Evolutionary conservation across 2,797 vertebrate species (phyloP).

Genomic region (Gadopsis bispinosus): DNA sequence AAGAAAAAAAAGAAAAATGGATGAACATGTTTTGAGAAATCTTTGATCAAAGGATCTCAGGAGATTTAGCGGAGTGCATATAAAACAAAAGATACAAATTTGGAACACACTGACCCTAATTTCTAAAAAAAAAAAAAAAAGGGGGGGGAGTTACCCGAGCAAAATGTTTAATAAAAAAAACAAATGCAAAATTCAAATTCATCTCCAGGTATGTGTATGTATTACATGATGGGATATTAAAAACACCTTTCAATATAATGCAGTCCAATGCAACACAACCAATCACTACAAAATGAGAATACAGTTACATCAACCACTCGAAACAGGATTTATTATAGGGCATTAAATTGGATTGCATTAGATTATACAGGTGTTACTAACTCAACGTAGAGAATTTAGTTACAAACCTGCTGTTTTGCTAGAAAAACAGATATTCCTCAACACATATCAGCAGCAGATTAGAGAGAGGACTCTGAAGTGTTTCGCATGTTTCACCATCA

Average conservation of each 20-base stretch:
- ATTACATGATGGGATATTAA: conserved; percentile 15
- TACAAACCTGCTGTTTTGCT: conserved; percentile 28
- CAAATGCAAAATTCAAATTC: conserved; percentile 19
- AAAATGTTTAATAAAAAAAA: conserved; percentile 48
- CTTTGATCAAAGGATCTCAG: conserved; percentile 27
- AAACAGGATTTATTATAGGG: neutral
- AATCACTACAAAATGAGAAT: conserved; percentile 4
- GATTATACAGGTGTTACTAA: conserved; percentile 17
- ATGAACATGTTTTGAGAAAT: neutral
- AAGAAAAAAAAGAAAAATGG: no score
- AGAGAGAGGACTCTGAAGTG: conserved; percentile 9
- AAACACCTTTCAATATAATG: conserved; percentile 25
- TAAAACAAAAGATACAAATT: conserved; percentile 15
- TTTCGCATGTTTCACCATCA: conserved; percentile 11
- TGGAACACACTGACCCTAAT: conserved; percentile 21
- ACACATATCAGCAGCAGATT: conserved; percentile 2
- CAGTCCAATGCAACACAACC: conserved; percentile 39
- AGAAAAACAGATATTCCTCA: conserved; percentile 12
- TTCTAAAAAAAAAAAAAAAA: conserved; percentile 14
- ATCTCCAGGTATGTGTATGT: neutral
- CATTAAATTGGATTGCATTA: conserved; percentile 22
- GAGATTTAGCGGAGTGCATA: conserved; percentile 11
- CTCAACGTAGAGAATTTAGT: conserved; percentile 8
- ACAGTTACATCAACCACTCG: neutral
- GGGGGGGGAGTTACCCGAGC: conserved; percentile 75